These are phyloP conservation scores for Nanorana parkeri DNA, from an alignment of 2,113 vertebrate species.

Conservation along the genomic window DNA sequence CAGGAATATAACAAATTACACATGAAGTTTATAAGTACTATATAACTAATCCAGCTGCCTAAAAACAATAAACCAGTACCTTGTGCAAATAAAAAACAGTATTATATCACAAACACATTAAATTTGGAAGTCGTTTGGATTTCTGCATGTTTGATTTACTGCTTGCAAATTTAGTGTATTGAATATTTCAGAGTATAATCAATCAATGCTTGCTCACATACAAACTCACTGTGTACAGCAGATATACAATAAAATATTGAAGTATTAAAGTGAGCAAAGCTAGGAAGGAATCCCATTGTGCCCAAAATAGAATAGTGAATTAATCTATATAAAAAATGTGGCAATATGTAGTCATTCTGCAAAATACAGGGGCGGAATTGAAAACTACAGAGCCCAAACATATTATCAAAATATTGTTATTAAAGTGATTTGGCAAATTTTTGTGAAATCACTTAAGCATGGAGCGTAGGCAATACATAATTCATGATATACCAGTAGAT, in stretches of 20 bases:
- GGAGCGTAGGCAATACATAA: too few relatives aligned
- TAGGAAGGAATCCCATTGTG: constrained; percentile 7
- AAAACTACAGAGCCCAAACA: too few relatives aligned
- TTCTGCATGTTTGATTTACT: constrained; percentile 20
- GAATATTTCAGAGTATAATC: constrained; percentile 25
- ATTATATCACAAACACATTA: neutral
- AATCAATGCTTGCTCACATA: constrained; percentile 16
- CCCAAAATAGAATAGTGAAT: neutral
- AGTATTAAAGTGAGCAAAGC: neutral
- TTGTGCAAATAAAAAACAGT: neutral
- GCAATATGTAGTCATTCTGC: too few relatives aligned
- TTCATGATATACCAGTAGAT: too few relatives aligned
- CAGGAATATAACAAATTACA: neutral
- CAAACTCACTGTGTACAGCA: neutral
- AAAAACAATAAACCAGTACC: neutral
- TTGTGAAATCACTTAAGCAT: too few relatives aligned
- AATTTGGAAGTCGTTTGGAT: constrained; percentile 4
- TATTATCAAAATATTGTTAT: too few relatives aligned
- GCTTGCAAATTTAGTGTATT: constrained; percentile 3
- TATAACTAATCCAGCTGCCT: neutral
- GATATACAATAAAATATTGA: constrained; percentile 5
- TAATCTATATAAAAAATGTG: too few relatives aligned
- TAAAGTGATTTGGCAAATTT: too few relatives aligned
- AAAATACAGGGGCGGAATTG: too few relatives aligned
- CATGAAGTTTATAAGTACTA: neutral